Percentiles rank a stretch among this genome's conserved stretches.
phyloP scores from a whole-genome alignment of 2,888 invertebrate genomes.

The Lathronympha strigana region DNA sequence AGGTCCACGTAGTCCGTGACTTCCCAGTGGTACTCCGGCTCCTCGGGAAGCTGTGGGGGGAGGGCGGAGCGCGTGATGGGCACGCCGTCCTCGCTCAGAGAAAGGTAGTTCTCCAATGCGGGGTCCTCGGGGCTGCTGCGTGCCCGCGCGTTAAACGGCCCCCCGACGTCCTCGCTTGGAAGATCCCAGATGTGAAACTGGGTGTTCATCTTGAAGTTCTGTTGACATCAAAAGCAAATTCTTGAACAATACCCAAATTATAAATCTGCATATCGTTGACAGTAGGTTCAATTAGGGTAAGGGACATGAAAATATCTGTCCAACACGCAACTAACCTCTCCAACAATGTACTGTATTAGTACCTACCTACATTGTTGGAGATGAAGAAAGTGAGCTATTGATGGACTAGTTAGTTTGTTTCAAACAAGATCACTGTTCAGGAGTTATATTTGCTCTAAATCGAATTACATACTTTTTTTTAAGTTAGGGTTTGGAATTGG shows the following conservation, averaged over 20 bases:
- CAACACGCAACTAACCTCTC: too few species aligned
- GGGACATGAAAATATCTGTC: too few species aligned
- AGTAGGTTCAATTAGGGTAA: too few species aligned
- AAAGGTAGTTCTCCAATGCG: constrained; percentile 84
- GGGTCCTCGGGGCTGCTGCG: constrained; percentile 75
- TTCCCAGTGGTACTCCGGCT: constrained; percentile 86
- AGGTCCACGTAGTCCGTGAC: constrained; percentile 88
- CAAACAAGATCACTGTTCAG: too few species aligned
- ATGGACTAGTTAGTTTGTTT: too few species aligned
- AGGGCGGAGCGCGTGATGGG: constrained; percentile 85
- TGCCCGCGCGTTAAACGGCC: constrained; percentile 86
- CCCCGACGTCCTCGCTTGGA: constrained; percentile 82
- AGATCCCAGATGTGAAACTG: constrained; percentile 78
- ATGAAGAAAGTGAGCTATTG: too few species aligned
- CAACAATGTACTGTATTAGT: too few species aligned
- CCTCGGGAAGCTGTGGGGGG: constrained; percentile 76
- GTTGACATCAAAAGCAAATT: constrained; percentile 34
- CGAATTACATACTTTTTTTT: too few species aligned
- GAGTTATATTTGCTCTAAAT: too few species aligned
- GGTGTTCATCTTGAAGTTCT: constrained; percentile 86
- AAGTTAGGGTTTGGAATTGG: too few species aligned
- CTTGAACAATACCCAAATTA: background rate
- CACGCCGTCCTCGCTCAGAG: constrained; percentile 84
- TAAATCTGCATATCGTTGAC: too few species aligned
- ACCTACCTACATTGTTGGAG: too few species aligned